Base-by-base conservation (phyloP, 2,888 invertebrate genomes). In the Sarcophaga caerulescens region DNA sequence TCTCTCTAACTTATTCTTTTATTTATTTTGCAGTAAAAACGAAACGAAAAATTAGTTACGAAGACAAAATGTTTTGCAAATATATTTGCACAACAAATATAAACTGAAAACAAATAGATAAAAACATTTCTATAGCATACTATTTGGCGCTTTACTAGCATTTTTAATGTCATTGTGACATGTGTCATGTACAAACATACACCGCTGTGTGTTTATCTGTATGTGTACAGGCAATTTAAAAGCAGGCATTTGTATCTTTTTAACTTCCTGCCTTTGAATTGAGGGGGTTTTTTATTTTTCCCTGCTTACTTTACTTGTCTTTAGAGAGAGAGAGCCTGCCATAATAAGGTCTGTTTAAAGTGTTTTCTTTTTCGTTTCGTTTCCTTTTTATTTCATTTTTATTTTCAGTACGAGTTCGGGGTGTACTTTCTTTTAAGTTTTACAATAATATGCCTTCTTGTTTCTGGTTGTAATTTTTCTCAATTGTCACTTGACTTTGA, bases 161-260 rank as follows among this genome's bases (percentile, higher is more conserved):
- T 84, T 84, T 52, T 84, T 84, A 91, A 92, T 91, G 90, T 90
- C 90, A 92, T 90, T 92, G 85, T 91, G 91, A 91, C 91, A 92
- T 91, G 90, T 91, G 91, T 90, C 92, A 91, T 90, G 90, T 90
- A 89, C 91, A 90, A 90, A 89, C 66, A 66, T 60, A 21, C 35
- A 70, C 23, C 63, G 25, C 8, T 21, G 47, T 65, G 60, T 60
- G 65, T 76, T 57, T 65, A 63, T 47, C 25, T 60, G 71, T 66
- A 65, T 45, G 63, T 63, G 52, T 35, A 19, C 68, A 77, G 25
- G 66, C 75, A 82, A 70, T 75, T 14, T 70, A 71, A 45, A 76
- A 80, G 52, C 14, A 52, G 65, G 71, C 60, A 85, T 79, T 87
- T 85, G 69, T 80, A 83, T 68, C 71, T 45, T 73, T 80, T 68